Evolutionary conservation across 2,113 vertebrate genomes (phyloP), one percentile per base, ranked within the genome.

Genomic region (Empidonax alnorum): DNA sequence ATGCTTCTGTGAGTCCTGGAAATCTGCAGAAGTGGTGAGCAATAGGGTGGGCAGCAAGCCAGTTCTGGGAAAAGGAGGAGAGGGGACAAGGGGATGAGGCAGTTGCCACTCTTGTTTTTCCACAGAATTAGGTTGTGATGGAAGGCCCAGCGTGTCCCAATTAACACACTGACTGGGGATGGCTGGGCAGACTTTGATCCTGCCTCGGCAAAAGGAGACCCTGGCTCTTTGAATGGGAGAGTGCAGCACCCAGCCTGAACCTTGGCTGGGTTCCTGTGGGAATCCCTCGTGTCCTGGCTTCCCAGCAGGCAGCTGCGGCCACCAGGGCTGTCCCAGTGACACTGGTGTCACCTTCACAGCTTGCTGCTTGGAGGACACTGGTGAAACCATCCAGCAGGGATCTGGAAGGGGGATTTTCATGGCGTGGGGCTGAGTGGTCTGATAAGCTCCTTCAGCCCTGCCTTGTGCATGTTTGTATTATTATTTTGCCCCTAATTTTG

Each of bases 231-330:
- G 59, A 79, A 50, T 35, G 58, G 30, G 37, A 83, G 83, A 77
- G 67, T 41, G 59, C 80, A 90, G 93, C 86, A 92, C 76, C 68
- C 86, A 86, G 73, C 16, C 89, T 81, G 89, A 73, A 66, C 84
- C 68, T 91, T 94, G 84, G 84, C 84, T 42, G 68, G 15, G 30
- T 71, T 95, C 77, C 87, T 95, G 46, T 89, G 96, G 87, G 89
- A 95, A 93, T 96, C 89, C 96, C 73, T 84, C 10, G 1, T 84
- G 87, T 91, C 80, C 73, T 42, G 84, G 9, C 73, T 92, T 94
- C 93, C 84, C 15, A 6, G 79, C 53, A 35, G 89, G 93, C 86
- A 86, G 85, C 94, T 96, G 91, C 0, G 0, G 41, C 89, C 79
- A n/a, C 67, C 0, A 1, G 33, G 47, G 24, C 85, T 61, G 46